These are phyloP conservation scores for Drosophila imparisetae DNA, from an alignment of 2,888 invertebrate genomes.

Conservation along the genomic window DNA sequence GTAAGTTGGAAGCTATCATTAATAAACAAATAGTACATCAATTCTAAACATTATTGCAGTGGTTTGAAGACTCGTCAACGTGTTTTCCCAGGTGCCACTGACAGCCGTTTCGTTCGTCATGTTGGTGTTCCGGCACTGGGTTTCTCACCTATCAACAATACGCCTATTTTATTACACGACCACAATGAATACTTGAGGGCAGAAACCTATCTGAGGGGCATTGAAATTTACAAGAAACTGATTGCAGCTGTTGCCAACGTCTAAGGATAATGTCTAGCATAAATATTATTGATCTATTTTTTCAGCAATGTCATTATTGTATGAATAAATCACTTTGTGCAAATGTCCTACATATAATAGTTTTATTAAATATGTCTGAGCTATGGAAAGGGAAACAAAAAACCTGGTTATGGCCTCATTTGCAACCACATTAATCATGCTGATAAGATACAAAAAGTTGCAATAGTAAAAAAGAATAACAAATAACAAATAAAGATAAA, in stretches of 20 bases:
- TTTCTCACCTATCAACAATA: slow-evolving; percentile 95
- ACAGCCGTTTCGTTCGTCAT: slow-evolving; percentile 92
- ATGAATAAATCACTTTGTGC: background rate
- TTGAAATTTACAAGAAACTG: slow-evolving; percentile 88
- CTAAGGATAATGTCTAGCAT: background rate
- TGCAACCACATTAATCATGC: background rate
- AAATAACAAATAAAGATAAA: background rate
- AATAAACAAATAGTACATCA: background rate
- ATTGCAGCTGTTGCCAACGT: slow-evolving; percentile 47
- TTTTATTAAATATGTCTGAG: background rate
- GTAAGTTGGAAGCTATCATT: slow-evolving; percentile 82
- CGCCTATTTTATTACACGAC: slow-evolving; percentile 93
- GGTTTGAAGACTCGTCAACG: slow-evolving; percentile 88
- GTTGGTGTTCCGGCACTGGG: slow-evolving; percentile 93
- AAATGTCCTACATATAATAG: background rate
- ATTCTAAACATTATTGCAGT: slow-evolving; percentile 83
- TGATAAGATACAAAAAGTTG: background rate
- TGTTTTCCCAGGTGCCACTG: slow-evolving; percentile 95
- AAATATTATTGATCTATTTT: background rate
- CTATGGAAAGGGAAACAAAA: background rate
- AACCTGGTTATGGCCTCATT: background rate
- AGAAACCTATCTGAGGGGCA: slow-evolving; percentile 92
- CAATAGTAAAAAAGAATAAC: background rate
- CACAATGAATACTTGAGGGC: slow-evolving; percentile 94
- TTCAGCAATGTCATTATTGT: background rate